A percentile compares a stretch with the other conserved stretches of the same genome.
Conservation (phyloP, 2,797 vertebrate species). For the Rhinatrema bivittatum region DNA sequence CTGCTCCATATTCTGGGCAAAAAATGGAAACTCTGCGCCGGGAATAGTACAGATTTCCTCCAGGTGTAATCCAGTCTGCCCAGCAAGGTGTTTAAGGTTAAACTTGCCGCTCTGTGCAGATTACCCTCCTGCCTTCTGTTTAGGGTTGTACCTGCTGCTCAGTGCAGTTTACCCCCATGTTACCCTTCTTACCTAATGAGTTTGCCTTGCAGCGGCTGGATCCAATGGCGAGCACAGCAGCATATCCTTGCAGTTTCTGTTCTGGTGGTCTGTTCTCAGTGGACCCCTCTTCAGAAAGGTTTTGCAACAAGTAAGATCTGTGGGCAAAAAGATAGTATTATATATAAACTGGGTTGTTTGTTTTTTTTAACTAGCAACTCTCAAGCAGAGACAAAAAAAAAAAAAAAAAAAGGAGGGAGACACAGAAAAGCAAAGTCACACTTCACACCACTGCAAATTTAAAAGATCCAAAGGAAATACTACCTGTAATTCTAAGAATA, state of each 20-base stretch:
- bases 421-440: slow-evolving; percentile 4
- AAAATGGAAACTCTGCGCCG: too few species aligned
- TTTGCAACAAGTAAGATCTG: slow-evolving; percentile 89
- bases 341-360: slow-evolving; percentile 7
- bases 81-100: too few species aligned
- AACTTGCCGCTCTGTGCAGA: too few species aligned
- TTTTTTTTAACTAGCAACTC: slow-evolving; percentile 14
- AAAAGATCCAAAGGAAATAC: too few species aligned
- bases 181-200: slow-evolving; percentile 79
- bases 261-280: slow-evolving; percentile 71
- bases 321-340: neutral
- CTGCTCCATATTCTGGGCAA: too few species aligned
- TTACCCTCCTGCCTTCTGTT: too few species aligned
- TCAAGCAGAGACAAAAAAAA: neutral
- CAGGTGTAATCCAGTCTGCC: too few species aligned
- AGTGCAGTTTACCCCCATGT: too few species aligned
- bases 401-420: accelerated
- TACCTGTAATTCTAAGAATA: too few species aligned
- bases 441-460: too few species aligned
- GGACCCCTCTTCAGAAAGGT: slow-evolving; percentile 78
- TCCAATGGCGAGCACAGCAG: slow-evolving; percentile 85
- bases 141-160: too few species aligned
- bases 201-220: slow-evolving; percentile 92
- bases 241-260: slow-evolving; percentile 83
- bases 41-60: too few species aligned